phyloP scores from a whole-genome alignment of 2,113 vertebrate species.

The Podiceps cristatus region DNA sequence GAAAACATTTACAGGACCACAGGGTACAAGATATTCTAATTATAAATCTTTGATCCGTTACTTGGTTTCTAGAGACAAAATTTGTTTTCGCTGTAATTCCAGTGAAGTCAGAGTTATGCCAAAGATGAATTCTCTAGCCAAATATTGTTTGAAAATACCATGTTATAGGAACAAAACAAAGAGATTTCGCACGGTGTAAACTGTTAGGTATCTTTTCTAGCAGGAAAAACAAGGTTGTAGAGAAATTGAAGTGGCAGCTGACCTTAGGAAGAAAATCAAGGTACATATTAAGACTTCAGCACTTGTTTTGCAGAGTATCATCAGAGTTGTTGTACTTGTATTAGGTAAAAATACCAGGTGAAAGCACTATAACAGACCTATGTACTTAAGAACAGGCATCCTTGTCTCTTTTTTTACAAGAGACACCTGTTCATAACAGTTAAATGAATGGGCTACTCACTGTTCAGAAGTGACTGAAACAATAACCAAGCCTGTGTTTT shows the following conservation, averaged over 20 bases:
- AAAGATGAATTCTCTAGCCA: not conserved
- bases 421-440: not conserved
- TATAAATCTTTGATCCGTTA: conserved; percentile 22
- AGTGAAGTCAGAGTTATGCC: not conserved
- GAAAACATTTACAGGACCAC: conserved; percentile 14
- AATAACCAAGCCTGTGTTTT: not conserved
- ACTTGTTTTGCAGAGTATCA: not conserved
- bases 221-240: not conserved
- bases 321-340: not conserved
- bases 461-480: not conserved
- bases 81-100: not conserved
- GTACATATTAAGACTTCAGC: not conserved
- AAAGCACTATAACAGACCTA: not conserved
- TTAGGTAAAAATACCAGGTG: not conserved
- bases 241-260: not conserved
- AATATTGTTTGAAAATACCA: not conserved
- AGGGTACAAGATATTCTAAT: not conserved
- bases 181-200: not conserved
- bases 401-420: not conserved
- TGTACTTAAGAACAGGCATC: not conserved
- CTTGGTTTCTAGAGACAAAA: conserved; percentile 17
- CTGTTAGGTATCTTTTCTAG: not conserved
- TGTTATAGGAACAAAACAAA: not conserved
- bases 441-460: not conserved
- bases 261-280: not conserved